Base-by-base conservation (phyloP, 2,113 vertebrate genomes). In the Dunckerocampus dactyliophorus region DNA sequence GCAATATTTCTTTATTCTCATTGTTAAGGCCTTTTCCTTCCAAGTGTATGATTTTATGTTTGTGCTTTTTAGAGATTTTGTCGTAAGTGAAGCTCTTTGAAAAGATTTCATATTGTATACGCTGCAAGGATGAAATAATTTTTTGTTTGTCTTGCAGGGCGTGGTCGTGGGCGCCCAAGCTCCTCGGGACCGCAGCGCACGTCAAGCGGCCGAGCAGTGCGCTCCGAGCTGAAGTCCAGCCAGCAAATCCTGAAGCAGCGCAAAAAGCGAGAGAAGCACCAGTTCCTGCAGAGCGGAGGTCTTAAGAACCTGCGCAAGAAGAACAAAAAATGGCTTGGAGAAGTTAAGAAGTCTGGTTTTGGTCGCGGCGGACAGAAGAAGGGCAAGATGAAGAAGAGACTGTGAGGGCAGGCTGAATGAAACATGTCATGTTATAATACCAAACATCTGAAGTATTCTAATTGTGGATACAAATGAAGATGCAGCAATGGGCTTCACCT, bases 201-300 rank as follows among this genome's bases (percentile, higher is more conserved):
- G 0, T 59, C 84, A 0, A 71, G 78, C 0, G 85, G 47, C 2
- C 83, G 87, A 17, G 84, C 1, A 1, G 69, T 88, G 4, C 91
- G 84, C 70, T 92, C 93, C 0, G 97, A 99, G 88, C 92, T 99
- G 62, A 96, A 87, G 85, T 91, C 74, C 47, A 92, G 82, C 24
- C 88, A 94, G 22, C 93, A 99, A 89, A 99, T 99, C 83, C 81
- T 99, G 62, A 97, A 93, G 81, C 85, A 92, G 82, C 91, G 96
- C 52, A 95, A 90, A 70, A 87, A 76, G 2, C 53, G 60, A 0
- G 85, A 91, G 68, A 99, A 97, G 83, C 88, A 93, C 59, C 88
- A 82, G 21, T 99, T 99, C 87, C 84, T 97, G 69, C 97, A 98
- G 82, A 77, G 88, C 0, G 96, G 97, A 0, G 93, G 93, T 39